Evolutionary conservation across 2,797 vertebrate species (phyloP).

Genomic region (Propithecus perrieri): DNA sequence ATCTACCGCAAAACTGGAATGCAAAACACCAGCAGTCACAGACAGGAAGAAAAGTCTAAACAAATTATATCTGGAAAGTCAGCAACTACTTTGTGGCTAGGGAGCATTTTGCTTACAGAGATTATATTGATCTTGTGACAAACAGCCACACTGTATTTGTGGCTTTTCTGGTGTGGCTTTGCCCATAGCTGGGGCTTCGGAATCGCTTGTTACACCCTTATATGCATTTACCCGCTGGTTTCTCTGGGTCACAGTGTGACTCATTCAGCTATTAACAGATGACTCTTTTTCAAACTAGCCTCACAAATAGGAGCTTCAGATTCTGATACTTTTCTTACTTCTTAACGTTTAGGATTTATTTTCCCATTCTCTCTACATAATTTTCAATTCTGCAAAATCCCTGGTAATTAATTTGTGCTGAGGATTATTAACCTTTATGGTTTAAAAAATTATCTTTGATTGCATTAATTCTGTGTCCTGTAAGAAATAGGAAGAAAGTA

Average conservation of each 20-base stretch:
- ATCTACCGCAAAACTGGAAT: neutral
- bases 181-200: neutral
- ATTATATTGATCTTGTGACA: neutral
- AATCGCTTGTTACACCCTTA: neutral
- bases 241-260: neutral
- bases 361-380: neutral
- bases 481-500: neutral
- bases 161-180: neutral
- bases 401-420: neutral
- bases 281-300: neutral
- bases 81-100: neutral
- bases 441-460: neutral
- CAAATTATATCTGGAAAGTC: neutral
- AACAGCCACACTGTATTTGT: neutral
- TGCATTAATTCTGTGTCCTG: neutral
- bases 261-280: neutral
- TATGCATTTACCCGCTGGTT: neutral
- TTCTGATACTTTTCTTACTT: neutral
- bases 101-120: neutral
- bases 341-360: neutral
- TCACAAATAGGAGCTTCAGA: neutral
- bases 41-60: neutral
- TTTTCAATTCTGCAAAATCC: conserved; percentile 34
- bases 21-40: neutral
- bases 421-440: neutral